A percentile compares a stretch with the other conserved stretches of the same genome.
These are phyloP conservation scores for Lepidocolaptes lacrymiger DNA, from an alignment of 2,797 vertebrate species.

Conservation along the genomic window DNA sequence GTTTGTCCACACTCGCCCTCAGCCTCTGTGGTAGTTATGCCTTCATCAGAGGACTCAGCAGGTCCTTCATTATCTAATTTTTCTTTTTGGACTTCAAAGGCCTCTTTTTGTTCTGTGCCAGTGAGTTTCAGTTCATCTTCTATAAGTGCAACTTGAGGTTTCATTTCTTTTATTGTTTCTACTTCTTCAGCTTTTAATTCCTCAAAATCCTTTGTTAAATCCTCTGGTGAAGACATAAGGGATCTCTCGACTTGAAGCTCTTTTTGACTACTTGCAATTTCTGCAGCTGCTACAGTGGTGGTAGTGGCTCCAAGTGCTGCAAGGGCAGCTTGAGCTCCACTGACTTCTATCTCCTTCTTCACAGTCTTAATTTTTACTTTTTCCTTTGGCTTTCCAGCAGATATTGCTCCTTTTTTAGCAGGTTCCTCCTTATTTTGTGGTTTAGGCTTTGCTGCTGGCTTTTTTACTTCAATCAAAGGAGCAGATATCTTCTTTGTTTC, in stretches of 20 bases:
- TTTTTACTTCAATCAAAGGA: neutral
- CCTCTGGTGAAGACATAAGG: constrained; percentile 94
- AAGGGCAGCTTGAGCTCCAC: constrained; percentile 56
- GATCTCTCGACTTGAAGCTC: constrained; percentile 86
- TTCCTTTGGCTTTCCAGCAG: constrained; percentile 87
- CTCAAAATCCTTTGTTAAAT: constrained; percentile 97
- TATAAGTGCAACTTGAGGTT: neutral
- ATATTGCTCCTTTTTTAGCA: neutral
- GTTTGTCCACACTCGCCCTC: neutral
- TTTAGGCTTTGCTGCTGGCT: neutral
- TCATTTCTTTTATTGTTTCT: constrained; percentile 26
- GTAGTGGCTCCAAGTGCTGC: constrained; percentile 27
- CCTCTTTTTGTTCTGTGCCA: constrained; percentile 76
- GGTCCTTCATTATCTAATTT: constrained; percentile 80
- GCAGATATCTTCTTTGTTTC: neutral
- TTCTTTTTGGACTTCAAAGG: constrained; percentile 83
- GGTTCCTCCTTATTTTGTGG: neutral
- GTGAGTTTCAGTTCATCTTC: neutral
- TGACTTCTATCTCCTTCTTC: constrained; percentile 83
- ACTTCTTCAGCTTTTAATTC: constrained; percentile 88
- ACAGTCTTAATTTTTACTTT: constrained; percentile 85
- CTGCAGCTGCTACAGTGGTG: constrained; percentile 47
- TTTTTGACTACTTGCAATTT: constrained; percentile 48
- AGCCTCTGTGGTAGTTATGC: constrained; percentile 84
- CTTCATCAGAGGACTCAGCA: constrained; percentile 89